These are phyloP conservation scores for Wasmannia auropunctata DNA, from an alignment of 1,140 invertebrate genomes.

Conservation along the genomic window DNA sequence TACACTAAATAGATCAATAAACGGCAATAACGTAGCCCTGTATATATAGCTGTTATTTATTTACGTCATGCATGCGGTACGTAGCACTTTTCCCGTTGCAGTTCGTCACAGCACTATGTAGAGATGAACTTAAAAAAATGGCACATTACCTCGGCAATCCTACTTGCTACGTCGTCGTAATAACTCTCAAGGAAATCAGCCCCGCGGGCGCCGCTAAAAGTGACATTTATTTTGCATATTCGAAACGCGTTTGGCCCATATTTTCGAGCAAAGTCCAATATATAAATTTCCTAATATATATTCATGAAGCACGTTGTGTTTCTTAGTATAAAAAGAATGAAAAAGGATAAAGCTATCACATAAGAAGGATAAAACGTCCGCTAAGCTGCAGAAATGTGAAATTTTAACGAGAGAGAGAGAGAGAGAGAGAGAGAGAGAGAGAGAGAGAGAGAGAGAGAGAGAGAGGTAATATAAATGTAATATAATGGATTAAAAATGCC, in stretches of 20 bases:
- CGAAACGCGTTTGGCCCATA: background rate
- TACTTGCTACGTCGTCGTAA: background rate
- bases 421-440: too few relatives aligned
- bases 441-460: too few relatives aligned
- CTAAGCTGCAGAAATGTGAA: background rate
- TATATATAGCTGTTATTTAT: conserved; percentile 52
- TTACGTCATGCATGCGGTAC: conserved; percentile 42
- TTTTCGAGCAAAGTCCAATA: background rate
- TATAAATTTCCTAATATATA: background rate
- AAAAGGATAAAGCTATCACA: background rate
- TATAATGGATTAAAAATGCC: background rate
- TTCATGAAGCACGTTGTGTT: background rate
- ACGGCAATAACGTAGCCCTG: conserved; percentile 24
- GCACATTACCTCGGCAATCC: background rate
- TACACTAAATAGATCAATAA: conserved; percentile 58
- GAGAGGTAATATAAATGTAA: background rate
- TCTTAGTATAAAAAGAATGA: background rate
- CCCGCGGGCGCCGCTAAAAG: background rate
- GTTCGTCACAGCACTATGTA: conserved; percentile 9
- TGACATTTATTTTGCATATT: conserved; percentile 11
- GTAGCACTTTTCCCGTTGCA: conserved; percentile 10
- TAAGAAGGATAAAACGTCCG: background rate
- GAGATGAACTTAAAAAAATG: conserved; percentile 18
- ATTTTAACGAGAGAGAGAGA: too few relatives aligned
- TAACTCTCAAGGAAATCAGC: background rate